These are phyloP conservation scores for Catharus bicknelli DNA, from an alignment of 2,113 vertebrate genomes.

Conservation along the genomic window DNA sequence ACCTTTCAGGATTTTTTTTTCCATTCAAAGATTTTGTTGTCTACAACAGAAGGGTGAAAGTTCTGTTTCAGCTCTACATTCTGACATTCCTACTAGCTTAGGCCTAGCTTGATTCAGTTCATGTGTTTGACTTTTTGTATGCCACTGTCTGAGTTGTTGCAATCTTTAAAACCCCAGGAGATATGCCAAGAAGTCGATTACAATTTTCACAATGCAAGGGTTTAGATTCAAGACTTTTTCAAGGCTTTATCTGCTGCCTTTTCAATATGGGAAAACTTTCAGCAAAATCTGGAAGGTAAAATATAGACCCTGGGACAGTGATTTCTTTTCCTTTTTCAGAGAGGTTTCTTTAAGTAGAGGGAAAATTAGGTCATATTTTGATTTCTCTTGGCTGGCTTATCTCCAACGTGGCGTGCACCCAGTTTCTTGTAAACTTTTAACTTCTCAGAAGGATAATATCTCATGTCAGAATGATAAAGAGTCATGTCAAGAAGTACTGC, in stretches of 20 bases:
- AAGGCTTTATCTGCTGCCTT: background rate
- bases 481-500: background rate
- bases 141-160: accelerated
- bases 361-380: background rate
- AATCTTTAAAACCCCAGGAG: background rate
- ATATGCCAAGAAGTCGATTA: background rate
- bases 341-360: background rate
- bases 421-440: background rate
- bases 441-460: background rate
- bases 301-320: background rate
- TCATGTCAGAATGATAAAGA: background rate
- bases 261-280: background rate
- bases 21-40: background rate
- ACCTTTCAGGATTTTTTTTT: background rate
- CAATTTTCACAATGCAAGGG: background rate
- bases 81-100: background rate
- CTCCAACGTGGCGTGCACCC: background rate
- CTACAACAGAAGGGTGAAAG: background rate
- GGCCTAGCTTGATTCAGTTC: background rate
- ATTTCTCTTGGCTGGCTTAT: background rate
- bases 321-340: background rate
- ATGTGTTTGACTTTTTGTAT: background rate
- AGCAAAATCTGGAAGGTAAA: background rate
- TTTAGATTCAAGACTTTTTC: background rate
- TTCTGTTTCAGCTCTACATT: background rate